Conservation (phyloP, 2,113 vertebrate species). For the Aplodontia rufa region DNA sequence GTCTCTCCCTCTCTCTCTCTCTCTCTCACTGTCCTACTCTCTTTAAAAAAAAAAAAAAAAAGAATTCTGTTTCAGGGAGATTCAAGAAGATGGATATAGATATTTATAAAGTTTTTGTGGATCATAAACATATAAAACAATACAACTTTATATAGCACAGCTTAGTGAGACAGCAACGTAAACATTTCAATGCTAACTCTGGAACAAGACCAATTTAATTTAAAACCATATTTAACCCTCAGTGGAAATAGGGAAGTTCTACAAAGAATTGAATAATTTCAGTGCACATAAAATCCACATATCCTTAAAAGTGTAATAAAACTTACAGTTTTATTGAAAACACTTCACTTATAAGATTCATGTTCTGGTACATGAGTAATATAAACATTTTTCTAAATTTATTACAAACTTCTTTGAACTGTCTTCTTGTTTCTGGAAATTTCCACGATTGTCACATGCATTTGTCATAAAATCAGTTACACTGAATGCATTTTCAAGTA, state of each 20-base stretch:
- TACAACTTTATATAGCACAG: neutral
- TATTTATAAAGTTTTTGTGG: conserved; percentile 14
- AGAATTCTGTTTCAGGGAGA: neutral
- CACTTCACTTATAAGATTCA: conserved; percentile 2
- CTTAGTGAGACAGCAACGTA: neutral
- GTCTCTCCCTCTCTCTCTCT: too few species aligned
- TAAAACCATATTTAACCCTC: neutral
- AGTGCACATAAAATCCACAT: neutral
- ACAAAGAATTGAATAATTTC: neutral
- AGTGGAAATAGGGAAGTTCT: neutral
- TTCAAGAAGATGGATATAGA: neutral
- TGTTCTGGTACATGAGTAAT: neutral
- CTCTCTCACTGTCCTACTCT: too few species aligned
- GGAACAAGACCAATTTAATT: neutral
- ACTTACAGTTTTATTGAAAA: neutral
- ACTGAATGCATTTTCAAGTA: conserved; percentile 47
- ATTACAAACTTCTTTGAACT: conserved; percentile 45
- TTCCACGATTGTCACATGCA: neutral
- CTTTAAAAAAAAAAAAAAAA: too few species aligned
- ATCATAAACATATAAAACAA: neutral
- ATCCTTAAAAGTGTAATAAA: neutral
- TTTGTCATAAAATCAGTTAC: conserved; percentile 55
- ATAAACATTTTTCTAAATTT: conserved; percentile 22
- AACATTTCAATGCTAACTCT: neutral
- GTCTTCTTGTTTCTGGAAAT: conserved; percentile 58